phyloP scores from a whole-genome alignment of 2,797 vertebrate genomes.

The Jordanella pulchra region DNA sequence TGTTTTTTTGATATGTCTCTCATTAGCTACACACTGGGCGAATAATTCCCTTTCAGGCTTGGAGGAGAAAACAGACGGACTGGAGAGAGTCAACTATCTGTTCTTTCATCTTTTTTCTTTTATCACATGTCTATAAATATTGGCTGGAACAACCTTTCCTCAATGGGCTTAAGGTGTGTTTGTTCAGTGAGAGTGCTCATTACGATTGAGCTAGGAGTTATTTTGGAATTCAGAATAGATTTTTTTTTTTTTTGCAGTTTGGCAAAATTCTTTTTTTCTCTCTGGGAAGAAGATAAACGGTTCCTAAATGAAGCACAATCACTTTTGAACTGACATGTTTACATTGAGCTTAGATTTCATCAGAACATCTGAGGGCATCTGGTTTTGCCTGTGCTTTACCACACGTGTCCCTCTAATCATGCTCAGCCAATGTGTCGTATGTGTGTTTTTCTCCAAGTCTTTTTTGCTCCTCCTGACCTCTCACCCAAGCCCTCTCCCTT shows the following conservation, averaged over 20 bases:
- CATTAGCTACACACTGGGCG: constrained; percentile 53
- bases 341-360: constrained; percentile 57
- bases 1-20: constrained; percentile 59
- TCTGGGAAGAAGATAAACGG: constrained; percentile 39
- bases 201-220: constrained; percentile 55
- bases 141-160: constrained; percentile 65
- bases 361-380: constrained; percentile 61
- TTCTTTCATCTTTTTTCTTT: constrained; percentile 70
- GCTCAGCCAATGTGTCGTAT: constrained; percentile 70
- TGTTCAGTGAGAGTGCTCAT: constrained; percentile 56
- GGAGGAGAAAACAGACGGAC: constrained; percentile 61
- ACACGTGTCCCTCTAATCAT: constrained; percentile 72
- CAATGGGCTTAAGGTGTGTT: constrained; percentile 66
- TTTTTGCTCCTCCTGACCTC: constrained; percentile 71
- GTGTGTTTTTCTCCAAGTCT: constrained; percentile 71
- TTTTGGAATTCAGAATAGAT: constrained; percentile 48
- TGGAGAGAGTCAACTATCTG: constrained; percentile 59
- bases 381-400: constrained; percentile 68
- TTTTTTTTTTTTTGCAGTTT: constrained; percentile 46
- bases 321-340: constrained; percentile 53
- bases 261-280: constrained; percentile 22
- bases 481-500: constrained; percentile 69
- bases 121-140: constrained; percentile 68
- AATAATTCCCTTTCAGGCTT: constrained; percentile 59
- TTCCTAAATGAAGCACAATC: constrained; percentile 27